Conservation (phyloP, 2,888 invertebrate species). For the Chymomyza fuscimana region DNA sequence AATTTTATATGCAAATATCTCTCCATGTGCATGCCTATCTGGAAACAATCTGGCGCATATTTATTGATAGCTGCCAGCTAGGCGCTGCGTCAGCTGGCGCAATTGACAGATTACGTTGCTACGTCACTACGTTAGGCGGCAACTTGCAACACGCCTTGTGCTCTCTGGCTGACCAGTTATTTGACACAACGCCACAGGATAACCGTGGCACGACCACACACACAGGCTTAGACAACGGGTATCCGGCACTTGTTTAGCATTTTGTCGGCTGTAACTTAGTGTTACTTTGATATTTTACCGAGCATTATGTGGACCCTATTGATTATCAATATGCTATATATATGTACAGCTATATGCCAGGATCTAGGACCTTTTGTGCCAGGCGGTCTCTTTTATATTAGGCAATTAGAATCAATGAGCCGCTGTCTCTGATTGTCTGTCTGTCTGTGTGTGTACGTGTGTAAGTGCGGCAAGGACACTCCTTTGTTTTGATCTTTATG, state of each 20-base stretch:
- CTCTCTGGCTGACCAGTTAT: not conserved
- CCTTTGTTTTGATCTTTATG: conserved; percentile 38
- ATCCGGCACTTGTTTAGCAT: conserved; percentile 1
- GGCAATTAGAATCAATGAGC: conserved; percentile 67
- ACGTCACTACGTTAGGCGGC: not conserved
- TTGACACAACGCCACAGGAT: conserved; percentile 33
- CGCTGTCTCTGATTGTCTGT: not conserved
- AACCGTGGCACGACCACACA: conserved; percentile 22
- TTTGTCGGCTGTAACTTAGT: not conserved
- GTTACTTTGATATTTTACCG: conserved; percentile 12
- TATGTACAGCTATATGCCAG: not conserved
- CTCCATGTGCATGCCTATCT: conserved; percentile 60
- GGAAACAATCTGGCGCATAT: conserved; percentile 68
- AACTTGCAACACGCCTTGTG: not conserved
- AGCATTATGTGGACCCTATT: not conserved
- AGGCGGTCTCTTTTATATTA: conserved; percentile 56
- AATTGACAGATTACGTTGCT: conserved; percentile 5
- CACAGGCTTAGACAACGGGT: not conserved
- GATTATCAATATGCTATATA: conserved; percentile 3
- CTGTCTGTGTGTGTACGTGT: not conserved
- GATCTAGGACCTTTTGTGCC: not conserved
- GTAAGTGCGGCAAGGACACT: conserved; percentile 56
- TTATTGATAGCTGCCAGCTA: conserved; percentile 54
- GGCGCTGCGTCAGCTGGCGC: conserved; percentile 9
- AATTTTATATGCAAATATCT: not conserved